Evolutionary conservation across 2,888 invertebrate species (phyloP).

Genomic region (Prosapia bicincta): DNA sequence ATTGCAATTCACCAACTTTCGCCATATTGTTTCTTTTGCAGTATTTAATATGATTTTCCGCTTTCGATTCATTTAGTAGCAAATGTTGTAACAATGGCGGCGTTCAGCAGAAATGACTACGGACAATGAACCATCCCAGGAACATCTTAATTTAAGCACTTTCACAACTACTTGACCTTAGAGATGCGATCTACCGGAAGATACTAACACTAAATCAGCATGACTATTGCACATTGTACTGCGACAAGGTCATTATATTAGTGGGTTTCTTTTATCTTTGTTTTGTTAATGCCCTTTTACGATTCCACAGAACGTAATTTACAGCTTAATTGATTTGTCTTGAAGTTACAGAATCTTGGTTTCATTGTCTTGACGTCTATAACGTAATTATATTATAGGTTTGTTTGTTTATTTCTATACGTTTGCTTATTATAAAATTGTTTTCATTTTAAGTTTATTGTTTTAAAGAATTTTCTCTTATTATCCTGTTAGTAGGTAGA

Average conservation of each 20-base stretch:
- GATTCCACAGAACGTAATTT: no score
- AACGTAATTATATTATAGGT: no score
- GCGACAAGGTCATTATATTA: not conserved
- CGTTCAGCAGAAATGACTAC: not conserved
- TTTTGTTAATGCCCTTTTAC: not conserved
- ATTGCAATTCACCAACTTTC: not conserved
- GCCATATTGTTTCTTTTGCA: not conserved
- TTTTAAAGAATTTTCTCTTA: no score
- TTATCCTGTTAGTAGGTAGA: no score
- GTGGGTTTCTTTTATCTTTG: not conserved
- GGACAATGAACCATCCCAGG: not conserved
- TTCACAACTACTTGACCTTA: not conserved
- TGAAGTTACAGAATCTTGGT: no score
- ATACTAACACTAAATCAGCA: not conserved
- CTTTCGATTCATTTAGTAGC: not conserved
- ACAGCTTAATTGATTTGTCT: no score
- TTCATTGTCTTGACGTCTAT: no score
- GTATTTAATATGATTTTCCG: not conserved
- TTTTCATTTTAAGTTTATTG: no score
- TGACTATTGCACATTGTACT: not conserved
- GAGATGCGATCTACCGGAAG: not conserved
- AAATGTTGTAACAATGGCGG: not conserved
- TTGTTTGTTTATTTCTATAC: no score
- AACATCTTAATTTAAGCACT: conserved; percentile 2
- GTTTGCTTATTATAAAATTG: no score